Base-by-base conservation (phyloP, 1,140 invertebrate species). In the Papilio glaucus region DNA sequence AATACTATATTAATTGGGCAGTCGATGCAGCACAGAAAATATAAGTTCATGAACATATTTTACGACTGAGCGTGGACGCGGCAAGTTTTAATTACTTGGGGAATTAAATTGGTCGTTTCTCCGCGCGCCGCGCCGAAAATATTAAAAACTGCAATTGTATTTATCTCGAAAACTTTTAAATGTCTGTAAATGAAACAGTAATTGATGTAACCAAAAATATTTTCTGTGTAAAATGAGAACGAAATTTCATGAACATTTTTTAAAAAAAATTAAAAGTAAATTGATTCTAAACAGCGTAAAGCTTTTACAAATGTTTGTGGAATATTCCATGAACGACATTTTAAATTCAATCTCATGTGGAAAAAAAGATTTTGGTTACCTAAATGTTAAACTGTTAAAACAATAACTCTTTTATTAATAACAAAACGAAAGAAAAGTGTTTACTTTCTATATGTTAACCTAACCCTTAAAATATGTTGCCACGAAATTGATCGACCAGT, bases 11-110 rank as follows among this genome's bases (percentile, higher is more conserved):
- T 53, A 21, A 53, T 53, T 53, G 49, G 49, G 2, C 49, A 53
- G 18, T 12, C 21, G 49, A 53, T 49, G 45, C 7, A 53, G 49
- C 4, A 53, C 29, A 7, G 39, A 41, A 41, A 41, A 53, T 24
- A 9, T 12, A 53, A 53, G 15, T 45, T 45, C 15, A 45, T 24
- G 49, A 53, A 24, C 21, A 53, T 53, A 53, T 53, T 53, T 53
- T 12, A 21, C 49, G 12, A 1, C 21, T 24, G 7, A 53, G 49
- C 49, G 21, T 53, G 18, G 49, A 21, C 49, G 49, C 21, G 49
- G 42, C 42, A 53, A 53, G 49, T 53, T 53, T 53, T 53, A 53
- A 53, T 53, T 53, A 53, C 49, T 53, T 53, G 18, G 21, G 18
- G 24, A 24, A 53, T 24, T 53, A 53, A 53, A 24, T 53, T 53